Conservation (phyloP, 2,113 vertebrate genomes). For the Apaloderma vittatum region DNA sequence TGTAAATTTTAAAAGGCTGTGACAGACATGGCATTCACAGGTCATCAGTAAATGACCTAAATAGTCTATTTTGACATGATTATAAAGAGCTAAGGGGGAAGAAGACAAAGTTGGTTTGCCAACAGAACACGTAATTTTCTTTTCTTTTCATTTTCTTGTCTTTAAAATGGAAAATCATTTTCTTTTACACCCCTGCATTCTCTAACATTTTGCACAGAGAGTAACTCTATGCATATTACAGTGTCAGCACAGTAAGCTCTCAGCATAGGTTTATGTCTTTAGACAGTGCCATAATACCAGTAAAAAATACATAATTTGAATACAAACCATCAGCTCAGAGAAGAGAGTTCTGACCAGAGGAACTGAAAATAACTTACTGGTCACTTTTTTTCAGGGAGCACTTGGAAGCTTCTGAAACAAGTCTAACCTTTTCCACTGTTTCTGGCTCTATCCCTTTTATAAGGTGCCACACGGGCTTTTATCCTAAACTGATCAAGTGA, state of each 20-base stretch:
- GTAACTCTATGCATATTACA: background rate
- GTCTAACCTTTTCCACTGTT: background rate
- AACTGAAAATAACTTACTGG: background rate
- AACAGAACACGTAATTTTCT: background rate
- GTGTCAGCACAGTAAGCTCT: background rate
- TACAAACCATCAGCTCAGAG: background rate
- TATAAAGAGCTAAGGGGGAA: background rate
- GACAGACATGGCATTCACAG: background rate
- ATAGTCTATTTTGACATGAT: background rate
- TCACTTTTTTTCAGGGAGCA: background rate
- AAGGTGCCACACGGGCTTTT: background rate
- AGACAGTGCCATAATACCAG: background rate
- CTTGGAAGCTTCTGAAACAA: background rate
- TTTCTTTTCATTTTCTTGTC: background rate
- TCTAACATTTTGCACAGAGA: background rate
- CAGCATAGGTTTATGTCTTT: background rate
- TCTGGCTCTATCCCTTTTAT: background rate
- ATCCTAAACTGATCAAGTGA: background rate
- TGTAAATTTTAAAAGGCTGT: background rate
- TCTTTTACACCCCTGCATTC: background rate
- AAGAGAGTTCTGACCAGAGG: background rate
- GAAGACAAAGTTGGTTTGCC: background rate
- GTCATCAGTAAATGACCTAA: constrained; percentile 15
- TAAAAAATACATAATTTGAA: background rate
- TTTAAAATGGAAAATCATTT: background rate